A percentile compares a stretch with the other conserved stretches of the same genome.
Conservation (phyloP, 2,797 vertebrate species). For the Spheniscus humboldti region DNA sequence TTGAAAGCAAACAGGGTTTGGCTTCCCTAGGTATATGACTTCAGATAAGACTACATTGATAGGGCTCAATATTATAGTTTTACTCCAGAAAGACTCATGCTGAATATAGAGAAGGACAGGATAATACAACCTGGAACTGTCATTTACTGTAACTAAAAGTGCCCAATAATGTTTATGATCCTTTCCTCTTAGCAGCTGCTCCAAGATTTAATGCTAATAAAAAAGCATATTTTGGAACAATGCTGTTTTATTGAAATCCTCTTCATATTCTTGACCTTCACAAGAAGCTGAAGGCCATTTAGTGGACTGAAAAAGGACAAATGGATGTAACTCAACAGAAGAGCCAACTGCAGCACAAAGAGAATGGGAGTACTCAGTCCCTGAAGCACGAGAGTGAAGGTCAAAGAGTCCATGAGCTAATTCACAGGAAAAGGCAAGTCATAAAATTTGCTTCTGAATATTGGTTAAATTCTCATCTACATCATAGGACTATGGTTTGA, state of each 20-base stretch:
- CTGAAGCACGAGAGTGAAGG: not conserved
- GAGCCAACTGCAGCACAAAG: not conserved
- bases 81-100: not conserved
- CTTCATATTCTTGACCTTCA: conserved; percentile 46
- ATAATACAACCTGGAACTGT: conserved; percentile 21
- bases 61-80: not conserved
- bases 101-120: not conserved
- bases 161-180: conserved; percentile 59
- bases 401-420: not conserved
- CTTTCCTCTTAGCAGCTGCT: conserved; percentile 55
- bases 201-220: conserved; percentile 59
- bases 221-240: conserved; percentile 58
- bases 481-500: not conserved
- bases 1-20: not conserved
- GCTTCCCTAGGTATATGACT: not conserved
- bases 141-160: conserved; percentile 68
- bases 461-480: not conserved
- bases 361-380: not conserved
- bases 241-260: conserved; percentile 42
- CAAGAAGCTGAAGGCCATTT: conserved; percentile 12
- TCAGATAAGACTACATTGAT: not conserved
- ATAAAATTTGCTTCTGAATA: not conserved
- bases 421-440: not conserved
- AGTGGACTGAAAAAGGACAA: not conserved
- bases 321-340: not conserved